A percentile compares a stretch with the other conserved stretches of the same genome.
phyloP scores from a whole-genome alignment of 1,140 invertebrate genomes.

The Eumeta japonica region DNA sequence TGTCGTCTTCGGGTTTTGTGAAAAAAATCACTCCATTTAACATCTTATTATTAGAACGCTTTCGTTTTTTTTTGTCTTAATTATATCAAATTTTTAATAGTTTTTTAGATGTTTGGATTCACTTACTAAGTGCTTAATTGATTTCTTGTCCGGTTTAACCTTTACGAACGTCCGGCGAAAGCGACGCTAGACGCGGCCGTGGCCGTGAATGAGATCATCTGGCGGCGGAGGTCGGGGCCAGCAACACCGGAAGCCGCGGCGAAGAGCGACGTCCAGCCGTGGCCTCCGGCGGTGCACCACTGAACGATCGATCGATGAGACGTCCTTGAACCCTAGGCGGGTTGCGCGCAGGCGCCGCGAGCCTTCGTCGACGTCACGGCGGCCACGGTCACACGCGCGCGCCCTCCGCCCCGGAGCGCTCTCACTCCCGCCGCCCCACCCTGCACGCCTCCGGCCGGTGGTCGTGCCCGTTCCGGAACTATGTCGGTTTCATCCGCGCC shows the following conservation, averaged over 20 bases:
- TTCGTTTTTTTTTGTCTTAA: too few relatives aligned
- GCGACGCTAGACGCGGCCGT: too few relatives aligned
- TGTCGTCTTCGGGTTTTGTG: too few relatives aligned
- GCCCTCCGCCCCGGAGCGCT: conserved; percentile 9
- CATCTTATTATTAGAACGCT: too few relatives aligned
- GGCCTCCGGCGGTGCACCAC: conserved; percentile 21
- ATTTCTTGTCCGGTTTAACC: too few relatives aligned
- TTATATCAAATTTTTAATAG: too few relatives aligned
- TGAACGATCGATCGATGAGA: conserved; percentile 33
- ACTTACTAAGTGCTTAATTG: too few relatives aligned
- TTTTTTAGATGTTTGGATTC: too few relatives aligned
- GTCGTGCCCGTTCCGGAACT: conserved; percentile 21
- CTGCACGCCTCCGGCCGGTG: conserved; percentile 19
- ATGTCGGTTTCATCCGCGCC: too few relatives aligned
- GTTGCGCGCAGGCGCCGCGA: conserved; percentile 31
- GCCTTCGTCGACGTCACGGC: conserved; percentile 38
- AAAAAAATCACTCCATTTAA: too few relatives aligned
- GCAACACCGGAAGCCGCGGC: conserved; percentile 1
- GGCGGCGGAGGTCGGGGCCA: background rate
- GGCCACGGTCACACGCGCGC: conserved; percentile 41
- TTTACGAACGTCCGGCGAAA: too few relatives aligned
- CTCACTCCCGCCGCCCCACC: conserved; percentile 7
- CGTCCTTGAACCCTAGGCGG: conserved; percentile 36
- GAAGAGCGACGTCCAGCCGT: conserved; percentile 27
- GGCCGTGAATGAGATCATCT: too few relatives aligned